phyloP scores from a whole-genome alignment of 2,113 vertebrate genomes.

The Myxocyprinus asiaticus region DNA sequence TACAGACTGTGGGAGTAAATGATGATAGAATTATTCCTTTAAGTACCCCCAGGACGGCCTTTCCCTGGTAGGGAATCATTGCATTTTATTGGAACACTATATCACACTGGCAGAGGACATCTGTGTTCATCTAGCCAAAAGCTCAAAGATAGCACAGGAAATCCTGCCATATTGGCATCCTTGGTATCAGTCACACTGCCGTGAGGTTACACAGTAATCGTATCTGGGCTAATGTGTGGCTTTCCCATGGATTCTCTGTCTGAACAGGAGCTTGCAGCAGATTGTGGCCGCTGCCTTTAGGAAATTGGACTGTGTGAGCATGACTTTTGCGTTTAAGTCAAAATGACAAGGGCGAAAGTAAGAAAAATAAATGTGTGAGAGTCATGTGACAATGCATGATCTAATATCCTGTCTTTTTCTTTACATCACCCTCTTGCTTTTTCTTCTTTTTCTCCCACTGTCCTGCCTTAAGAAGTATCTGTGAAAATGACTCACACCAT shows the following conservation, averaged over 20 bases:
- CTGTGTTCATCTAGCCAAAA: neutral
- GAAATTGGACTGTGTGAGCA: constrained; percentile 1
- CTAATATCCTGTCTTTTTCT: constrained; percentile 40
- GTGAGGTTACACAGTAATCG: neutral
- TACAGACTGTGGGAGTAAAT: too few relatives aligned
- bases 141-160: neutral
- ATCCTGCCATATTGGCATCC: neutral
- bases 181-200: neutral
- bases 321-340: constrained; percentile 26
- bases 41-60: too few relatives aligned
- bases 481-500: neutral
- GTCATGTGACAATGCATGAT: constrained; percentile 57
- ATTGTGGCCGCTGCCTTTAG: neutral
- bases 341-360: constrained; percentile 23
- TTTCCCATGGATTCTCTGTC: neutral
- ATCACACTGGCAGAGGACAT: too few relatives aligned
- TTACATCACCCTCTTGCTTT: neutral
- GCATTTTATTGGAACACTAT: too few relatives aligned
- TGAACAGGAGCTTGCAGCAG: neutral
- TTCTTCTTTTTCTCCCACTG: too few relatives aligned
- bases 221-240: neutral
- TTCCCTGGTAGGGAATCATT: too few relatives aligned
- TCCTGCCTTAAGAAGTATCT: too few relatives aligned
- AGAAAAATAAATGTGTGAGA: neutral
- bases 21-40: too few relatives aligned